Base-by-base conservation (phyloP, 1,140 invertebrate species). In the Aporrectodea caliginosa region DNA sequence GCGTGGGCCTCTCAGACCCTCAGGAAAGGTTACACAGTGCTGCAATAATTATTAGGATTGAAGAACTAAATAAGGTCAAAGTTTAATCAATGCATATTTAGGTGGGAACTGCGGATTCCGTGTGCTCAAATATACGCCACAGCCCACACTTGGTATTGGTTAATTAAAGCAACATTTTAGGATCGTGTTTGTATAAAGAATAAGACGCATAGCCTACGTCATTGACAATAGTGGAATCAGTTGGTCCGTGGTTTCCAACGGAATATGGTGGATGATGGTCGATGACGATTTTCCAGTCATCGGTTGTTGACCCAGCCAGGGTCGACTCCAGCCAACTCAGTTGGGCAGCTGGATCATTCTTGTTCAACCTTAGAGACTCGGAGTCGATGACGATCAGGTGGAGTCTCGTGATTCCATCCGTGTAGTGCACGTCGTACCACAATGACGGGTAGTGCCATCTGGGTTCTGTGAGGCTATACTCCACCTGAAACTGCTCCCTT, bases 401-500 rank as follows among this genome's bases (percentile, higher is more conserved):
- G 1, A 76, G 32, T 2, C 32, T 35, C 27, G 34, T 22, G 1
- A 16, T 68, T 6, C 33, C 75, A 43, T 35, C 33, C 16, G 32
- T 76, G 27, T 32, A 2, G n/a, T 22, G 75, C 2, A 76, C 34
- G 29, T 69, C 34, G 34, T 77, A 71, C 32, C 75, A 72, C 35
- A 35, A 77, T 33, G 29, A 33, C 6, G 79, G 79, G 58, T 76
- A 77, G 22, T 77, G 70, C 74, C 74, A 80, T 1, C 75, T 16
- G 1, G 72, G 22, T 14, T 69, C 68, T 16, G 16, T 30, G 43
- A 70, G 68, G 22, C 71, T n/a, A 34, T 34, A 80, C 33, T 80
- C 79, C 16, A 80, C 35, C 75, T 80, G 79, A 35, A 77, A 16
- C 75, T 35, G 32, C n/a, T 76, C 34, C 32, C 33, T 22, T n/a